Percentiles rank a stretch among this genome's conserved stretches.
phyloP scores from a whole-genome alignment of 2,888 invertebrate species.

The Drosophila merina region DNA sequence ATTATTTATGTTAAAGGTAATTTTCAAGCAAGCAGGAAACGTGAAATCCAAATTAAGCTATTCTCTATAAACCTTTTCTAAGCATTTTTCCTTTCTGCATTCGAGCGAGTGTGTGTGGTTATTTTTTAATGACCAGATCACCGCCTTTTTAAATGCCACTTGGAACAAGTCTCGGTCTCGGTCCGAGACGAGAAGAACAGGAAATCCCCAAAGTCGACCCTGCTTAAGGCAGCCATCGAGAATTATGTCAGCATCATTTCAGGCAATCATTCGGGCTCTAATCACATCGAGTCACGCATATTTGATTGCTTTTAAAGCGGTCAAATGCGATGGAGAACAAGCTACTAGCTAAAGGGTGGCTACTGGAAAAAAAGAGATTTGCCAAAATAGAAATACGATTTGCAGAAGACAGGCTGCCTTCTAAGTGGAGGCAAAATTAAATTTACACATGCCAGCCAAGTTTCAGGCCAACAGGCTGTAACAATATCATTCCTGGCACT shows the following conservation, averaged over 20 bases:
- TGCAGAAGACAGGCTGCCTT: conserved; percentile 1
- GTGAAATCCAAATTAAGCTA: conserved; percentile 14
- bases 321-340: conserved; percentile 18
- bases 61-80: conserved; percentile 6
- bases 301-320: conserved; percentile 67
- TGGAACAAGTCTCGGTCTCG: conserved; percentile 24
- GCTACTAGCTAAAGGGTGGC: background rate
- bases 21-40: conserved; percentile 17
- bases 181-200: conserved; percentile 41
- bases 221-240: conserved; percentile 17
- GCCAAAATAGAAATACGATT: conserved; percentile 19
- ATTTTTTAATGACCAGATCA: conserved; percentile 39
- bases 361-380: conserved; percentile 14
- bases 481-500: conserved; percentile 46
- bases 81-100: conserved; percentile 18
- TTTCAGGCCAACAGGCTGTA: conserved; percentile 33
- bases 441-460: conserved; percentile 28
- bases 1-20: conserved; percentile 14
- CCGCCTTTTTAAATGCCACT: conserved; percentile 41
- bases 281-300: conserved; percentile 70
- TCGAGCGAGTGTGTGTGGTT: conserved; percentile 19
- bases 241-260: conserved; percentile 69
- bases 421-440: conserved; percentile 18
- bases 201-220: conserved; percentile 51
- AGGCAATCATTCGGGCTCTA: conserved; percentile 62